Evolutionary conservation across 1,140 invertebrate species (phyloP), one percentile per base, ranked within the genome.

Genomic region (Philotrypesis tridentata): DNA sequence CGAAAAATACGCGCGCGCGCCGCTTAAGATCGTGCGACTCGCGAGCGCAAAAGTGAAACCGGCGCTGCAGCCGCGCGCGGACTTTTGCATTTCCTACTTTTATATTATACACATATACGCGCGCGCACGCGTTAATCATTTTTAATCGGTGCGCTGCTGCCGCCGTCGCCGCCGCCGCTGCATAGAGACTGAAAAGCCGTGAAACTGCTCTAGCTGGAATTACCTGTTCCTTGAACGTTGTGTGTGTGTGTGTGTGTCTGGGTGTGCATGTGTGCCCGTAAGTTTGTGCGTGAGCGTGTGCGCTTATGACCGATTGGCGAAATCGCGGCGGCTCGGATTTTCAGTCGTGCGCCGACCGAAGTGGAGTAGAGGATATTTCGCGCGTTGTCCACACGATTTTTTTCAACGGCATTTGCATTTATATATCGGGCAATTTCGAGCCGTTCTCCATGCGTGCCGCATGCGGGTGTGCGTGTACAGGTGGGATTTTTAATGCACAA

Each of bases 81-180:
- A 55, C 48, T 55, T 82, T 82, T 82, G 80, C 80, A 82, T 82
- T 82, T 82, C 80, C 76, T 82, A 82, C 68, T 72, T 78, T 77
- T 82, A 82, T 82, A 67, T 60, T 73, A 29, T 17, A 48, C 73
- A 73, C 72, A 29, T 17, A 43, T n/a, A n/a, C n/a, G n/a, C n/a
- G n/a, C 65, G 73, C 40, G 73, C 61, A 29, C 73, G 80, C 71
- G 61, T 77, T 82, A 77, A 82, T 82, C 80, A 71, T 77, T 78
- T 31, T 77, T 77, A 75, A 82, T 70, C 37, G 65, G 63, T 8
- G 7, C 23, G 21, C 6, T 14, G 65, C 75, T 40, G 8, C 4
- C 31, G 74, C n/a, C n/a, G n/a, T n/a, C n/a, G n/a, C n/a, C n/a
- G n/a, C n/a, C n/a, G n/a, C n/a, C n/a, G n/a, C n/a, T n/a, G n/a